Conservation (phyloP, 35 echinoderm and acorn worm species). For the Heliocidaris tuberculata region DNA sequence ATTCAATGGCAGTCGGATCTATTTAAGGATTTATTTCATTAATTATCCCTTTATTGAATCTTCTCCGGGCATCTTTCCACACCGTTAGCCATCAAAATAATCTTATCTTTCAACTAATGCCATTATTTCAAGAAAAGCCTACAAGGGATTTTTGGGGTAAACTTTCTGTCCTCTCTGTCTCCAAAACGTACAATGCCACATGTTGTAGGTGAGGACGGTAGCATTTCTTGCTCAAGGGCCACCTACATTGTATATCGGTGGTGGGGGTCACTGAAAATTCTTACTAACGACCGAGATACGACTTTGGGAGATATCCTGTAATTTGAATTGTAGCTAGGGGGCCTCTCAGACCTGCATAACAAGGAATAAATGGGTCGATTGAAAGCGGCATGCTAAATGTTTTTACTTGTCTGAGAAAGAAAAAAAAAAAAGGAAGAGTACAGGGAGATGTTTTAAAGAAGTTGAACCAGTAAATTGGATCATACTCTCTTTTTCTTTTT, state of each 20-base stretch:
- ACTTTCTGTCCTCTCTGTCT: neutral
- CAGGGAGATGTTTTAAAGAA: neutral
- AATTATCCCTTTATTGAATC: neutral
- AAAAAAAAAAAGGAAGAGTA: neutral
- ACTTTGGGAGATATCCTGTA: conserved; percentile 23
- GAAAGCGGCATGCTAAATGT: conserved; percentile 21
- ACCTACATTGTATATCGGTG: too few relatives aligned
- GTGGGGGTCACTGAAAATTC: neutral
- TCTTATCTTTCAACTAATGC: conserved; percentile 2
- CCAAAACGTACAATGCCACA: neutral
- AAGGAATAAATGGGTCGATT: conserved; percentile 15
- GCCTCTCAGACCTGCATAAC: neutral
- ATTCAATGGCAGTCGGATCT: neutral
- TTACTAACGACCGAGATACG: neutral
- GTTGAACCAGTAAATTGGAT: neutral
- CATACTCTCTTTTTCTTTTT: neutral
- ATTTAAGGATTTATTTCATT: neutral
- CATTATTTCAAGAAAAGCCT: neutral
- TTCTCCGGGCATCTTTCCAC: neutral
- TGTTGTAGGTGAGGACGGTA: neutral
- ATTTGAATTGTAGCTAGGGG: neutral
- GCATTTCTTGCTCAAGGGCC: neutral
- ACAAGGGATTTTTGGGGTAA: neutral
- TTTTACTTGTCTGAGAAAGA: neutral
- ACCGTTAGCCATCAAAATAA: neutral